These are phyloP conservation scores for Drosophila ezoana DNA, from an alignment of 2,888 invertebrate genomes.

Conservation along the genomic window DNA sequence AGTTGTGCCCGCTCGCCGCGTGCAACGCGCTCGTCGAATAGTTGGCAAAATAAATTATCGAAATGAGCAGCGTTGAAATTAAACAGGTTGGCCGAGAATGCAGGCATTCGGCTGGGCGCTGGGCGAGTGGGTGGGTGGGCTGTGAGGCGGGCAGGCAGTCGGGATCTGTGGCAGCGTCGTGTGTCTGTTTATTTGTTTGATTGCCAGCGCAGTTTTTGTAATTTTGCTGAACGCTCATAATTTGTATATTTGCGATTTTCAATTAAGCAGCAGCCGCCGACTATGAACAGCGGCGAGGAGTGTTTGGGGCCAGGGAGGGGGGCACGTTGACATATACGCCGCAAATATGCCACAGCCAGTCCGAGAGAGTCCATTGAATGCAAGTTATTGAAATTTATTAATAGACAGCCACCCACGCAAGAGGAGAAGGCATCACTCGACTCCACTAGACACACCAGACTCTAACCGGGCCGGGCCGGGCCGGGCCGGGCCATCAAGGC, in stretches of 20 bases:
- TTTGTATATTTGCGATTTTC: constrained; percentile 77
- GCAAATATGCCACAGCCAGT: constrained; percentile 74
- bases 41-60: constrained; percentile 78
- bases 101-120: constrained; percentile 15
- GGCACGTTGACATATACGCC: constrained; percentile 74
- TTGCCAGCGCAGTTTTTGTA: constrained; percentile 50
- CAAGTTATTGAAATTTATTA: constrained; percentile 79
- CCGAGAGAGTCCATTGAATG: constrained; percentile 64
- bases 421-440: constrained; percentile 19
- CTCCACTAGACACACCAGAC: neutral
- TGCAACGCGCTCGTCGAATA: constrained; percentile 31
- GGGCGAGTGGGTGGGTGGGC: neutral
- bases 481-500: constrained; percentile 1
- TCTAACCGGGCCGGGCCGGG: neutral
- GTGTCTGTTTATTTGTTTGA: constrained; percentile 74
- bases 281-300: neutral
- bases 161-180: constrained; percentile 3
- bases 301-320: constrained; percentile 17
- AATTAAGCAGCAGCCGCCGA: constrained; percentile 64
- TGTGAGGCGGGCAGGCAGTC: neutral
- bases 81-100: constrained; percentile 77
- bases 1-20: constrained; percentile 8
- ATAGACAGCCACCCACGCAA: constrained; percentile 69
- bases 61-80: constrained; percentile 77
- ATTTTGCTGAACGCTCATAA: constrained; percentile 62